Evolutionary conservation across 2,888 invertebrate species (phyloP).

Genomic region (Acanthosepion pharaonis): DNA sequence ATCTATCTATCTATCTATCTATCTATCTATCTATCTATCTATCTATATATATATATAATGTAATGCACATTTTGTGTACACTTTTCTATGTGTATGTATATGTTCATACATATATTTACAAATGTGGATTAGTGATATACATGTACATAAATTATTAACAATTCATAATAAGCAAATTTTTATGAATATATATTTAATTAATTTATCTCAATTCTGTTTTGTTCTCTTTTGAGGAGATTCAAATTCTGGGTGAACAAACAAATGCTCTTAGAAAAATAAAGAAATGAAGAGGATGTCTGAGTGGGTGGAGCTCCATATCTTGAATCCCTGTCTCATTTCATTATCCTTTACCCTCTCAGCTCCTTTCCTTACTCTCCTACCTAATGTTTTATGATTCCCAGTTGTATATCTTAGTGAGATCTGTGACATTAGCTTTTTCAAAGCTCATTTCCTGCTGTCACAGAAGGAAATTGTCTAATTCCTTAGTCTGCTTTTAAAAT

Average conservation of each 20-base stretch:
- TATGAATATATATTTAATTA: too few species aligned
- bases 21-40: background rate
- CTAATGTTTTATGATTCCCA: background rate
- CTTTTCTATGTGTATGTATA: background rate
- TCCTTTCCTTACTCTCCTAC: background rate
- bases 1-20: background rate
- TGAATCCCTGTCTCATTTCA: background rate
- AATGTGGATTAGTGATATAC: background rate
- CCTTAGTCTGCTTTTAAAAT: background rate
- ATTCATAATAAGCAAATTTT: too few species aligned
- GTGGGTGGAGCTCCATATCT: background rate
- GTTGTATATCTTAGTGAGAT: background rate
- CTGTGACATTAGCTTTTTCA: background rate
- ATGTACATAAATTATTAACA: background rate
- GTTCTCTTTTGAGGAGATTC: background rate
- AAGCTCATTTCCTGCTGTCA: background rate
- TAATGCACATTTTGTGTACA: background rate
- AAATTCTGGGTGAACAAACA: background rate
- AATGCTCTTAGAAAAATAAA: background rate
- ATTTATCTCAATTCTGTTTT: background rate
- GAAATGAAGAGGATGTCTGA: slow-evolving; percentile 34
- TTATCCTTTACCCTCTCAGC: background rate
- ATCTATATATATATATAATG: background rate
- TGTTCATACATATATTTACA: background rate
- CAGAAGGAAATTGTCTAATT: slow-evolving; percentile 2